phyloP scores from a whole-genome alignment of 2,113 vertebrate genomes.

The Dipodomys merriami region DNA sequence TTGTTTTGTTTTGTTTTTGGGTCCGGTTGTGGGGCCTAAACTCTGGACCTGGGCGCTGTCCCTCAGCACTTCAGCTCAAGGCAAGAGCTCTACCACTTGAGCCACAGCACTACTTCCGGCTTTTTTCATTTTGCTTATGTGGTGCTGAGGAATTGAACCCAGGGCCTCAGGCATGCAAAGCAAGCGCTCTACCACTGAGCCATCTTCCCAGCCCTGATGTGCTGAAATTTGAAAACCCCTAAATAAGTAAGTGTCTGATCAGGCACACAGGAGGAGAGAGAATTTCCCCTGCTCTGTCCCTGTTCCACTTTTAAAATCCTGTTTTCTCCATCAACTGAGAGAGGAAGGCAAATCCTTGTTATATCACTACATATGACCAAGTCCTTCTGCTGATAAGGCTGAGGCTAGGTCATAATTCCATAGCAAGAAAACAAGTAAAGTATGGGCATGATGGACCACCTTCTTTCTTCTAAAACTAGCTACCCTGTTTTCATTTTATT shows the following conservation, averaged over 20 bases:
- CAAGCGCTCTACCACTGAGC: too few relatives aligned
- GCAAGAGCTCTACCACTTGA: too few relatives aligned
- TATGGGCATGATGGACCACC: not conserved
- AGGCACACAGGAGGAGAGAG: not conserved
- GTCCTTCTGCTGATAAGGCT: not conserved
- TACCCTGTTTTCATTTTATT: slow-evolving; percentile 44
- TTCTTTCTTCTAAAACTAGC: slow-evolving; percentile 9
- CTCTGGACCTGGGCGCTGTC: too few relatives aligned
- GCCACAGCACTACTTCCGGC: too few relatives aligned
- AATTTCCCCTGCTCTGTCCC: not conserved
- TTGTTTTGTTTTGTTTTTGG: too few relatives aligned
- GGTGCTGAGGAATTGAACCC: too few relatives aligned
- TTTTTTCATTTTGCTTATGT: too few relatives aligned
- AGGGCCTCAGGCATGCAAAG: too few relatives aligned
- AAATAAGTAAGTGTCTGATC: slow-evolving; percentile 5
- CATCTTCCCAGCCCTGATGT: too few relatives aligned
- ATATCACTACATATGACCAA: not conserved
- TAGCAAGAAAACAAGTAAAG: not conserved
- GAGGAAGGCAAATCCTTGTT: not conserved
- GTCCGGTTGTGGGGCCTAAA: too few relatives aligned
- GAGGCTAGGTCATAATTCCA: not conserved
- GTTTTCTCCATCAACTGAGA: not conserved
- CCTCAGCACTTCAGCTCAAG: too few relatives aligned
- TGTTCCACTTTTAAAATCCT: not conserved
- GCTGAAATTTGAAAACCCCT: not conserved